These are phyloP conservation scores for Lasiurus cinereus DNA, from an alignment of 2,113 vertebrate species.

Conservation along the genomic window DNA sequence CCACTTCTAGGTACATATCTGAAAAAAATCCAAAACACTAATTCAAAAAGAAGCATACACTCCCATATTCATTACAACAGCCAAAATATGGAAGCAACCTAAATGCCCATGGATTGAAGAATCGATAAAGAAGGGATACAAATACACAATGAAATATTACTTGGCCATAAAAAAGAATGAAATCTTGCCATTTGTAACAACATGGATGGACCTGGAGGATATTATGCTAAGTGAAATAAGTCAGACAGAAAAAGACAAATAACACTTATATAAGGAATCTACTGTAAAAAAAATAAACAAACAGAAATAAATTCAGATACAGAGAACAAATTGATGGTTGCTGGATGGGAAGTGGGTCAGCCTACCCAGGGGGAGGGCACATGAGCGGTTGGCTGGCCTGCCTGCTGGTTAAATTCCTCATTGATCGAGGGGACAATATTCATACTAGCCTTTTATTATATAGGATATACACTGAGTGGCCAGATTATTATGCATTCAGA, in stretches of 20 bases:
- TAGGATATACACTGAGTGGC: too few species aligned
- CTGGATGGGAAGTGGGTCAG: neutral
- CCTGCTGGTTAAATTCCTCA: too few species aligned
- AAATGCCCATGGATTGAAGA: neutral
- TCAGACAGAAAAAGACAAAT: neutral
- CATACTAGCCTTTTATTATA: too few species aligned
- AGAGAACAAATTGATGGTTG: neutral
- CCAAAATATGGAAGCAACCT: neutral
- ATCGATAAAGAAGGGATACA: neutral
- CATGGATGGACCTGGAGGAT: neutral
- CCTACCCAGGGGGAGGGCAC: too few species aligned
- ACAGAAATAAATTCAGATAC: neutral
- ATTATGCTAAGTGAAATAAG: neutral
- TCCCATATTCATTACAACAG: neutral
- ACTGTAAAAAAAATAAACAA: neutral
- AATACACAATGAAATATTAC: neutral
- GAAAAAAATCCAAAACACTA: neutral
- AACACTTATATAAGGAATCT: neutral
- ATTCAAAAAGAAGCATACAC: neutral
- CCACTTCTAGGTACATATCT: neutral
- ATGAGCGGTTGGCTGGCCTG: too few species aligned
- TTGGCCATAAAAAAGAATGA: neutral
- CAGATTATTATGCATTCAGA: too few species aligned
- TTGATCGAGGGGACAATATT: too few species aligned
- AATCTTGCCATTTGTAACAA: neutral